These are phyloP conservation scores for Ciconia stormi DNA, from an alignment of 2,113 vertebrate genomes.

Conservation along the genomic window DNA sequence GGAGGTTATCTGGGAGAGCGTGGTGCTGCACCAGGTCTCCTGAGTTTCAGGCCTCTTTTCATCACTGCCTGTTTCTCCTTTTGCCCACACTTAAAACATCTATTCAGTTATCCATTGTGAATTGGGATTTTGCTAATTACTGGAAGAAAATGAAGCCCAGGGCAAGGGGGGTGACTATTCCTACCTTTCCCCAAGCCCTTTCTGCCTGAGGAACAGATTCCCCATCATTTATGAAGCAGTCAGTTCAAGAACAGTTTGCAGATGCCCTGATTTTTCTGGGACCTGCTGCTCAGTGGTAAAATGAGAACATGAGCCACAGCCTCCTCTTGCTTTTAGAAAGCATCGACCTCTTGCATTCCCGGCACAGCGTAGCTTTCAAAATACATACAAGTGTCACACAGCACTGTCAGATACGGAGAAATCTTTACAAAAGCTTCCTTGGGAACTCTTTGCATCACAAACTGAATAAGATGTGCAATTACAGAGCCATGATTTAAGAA, in stretches of 20 bases:
- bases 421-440: constrained; percentile 19
- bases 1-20: not conserved
- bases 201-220: not conserved
- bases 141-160: not conserved
- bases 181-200: not conserved
- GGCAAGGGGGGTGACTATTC: not conserved
- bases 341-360: not conserved
- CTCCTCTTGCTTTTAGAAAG: not conserved
- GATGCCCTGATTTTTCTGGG: not conserved
- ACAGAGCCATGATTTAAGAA: constrained; percentile 59
- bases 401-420: not conserved
- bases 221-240: not conserved
- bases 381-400: not conserved
- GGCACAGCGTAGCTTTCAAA: not conserved
- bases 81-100: not conserved
- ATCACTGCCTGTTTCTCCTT: not conserved
- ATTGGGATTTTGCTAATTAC: constrained; percentile 44
- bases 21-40: not conserved
- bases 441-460: constrained; percentile 1
- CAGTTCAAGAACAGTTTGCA: not conserved
- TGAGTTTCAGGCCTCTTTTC: constrained; percentile 8
- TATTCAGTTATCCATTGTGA: not conserved
- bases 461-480: constrained; percentile 47
- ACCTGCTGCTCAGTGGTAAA: not conserved
- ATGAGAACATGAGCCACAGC: not conserved